Evolutionary conservation across 2,113 vertebrate species (phyloP), one percentile per base, ranked within the genome.

Genomic region (Phrynosoma platyrhinos): DNA sequence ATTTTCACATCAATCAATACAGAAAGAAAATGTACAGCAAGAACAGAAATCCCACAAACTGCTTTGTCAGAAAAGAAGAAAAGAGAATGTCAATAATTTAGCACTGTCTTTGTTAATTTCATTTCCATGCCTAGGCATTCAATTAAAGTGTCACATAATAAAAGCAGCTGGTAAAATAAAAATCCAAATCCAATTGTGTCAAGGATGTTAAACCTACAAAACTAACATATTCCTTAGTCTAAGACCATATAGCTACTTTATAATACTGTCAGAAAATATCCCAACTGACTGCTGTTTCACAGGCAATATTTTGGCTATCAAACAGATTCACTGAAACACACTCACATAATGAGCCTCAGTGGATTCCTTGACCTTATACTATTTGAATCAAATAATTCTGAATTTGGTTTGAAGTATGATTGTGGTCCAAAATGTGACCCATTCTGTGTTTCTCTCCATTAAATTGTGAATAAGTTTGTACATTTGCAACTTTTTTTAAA

Each of bases 101-200:
- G 85, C 16, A 8, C 88, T 78, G 87, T 87, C 94, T 96, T 94
- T 94, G 95, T 92, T 97, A 95, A 96, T 95, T 96, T 96, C 94
- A 96, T 95, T 96, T 87, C 94, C 89, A 94, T 93, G 92, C 92
- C 36, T n/a, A 95, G 93, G 92, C 93, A 95, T 95, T 96, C 95
- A 95, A 94, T 97, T 96, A 95, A 96, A 96, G 92, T 93, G 93
- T 93, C 95, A 90, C 82, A 86, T 93, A 94, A 91, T 94, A 94
- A 95, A 96, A 95, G 92, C 93, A 89, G 93, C 88, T 87, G 94
- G 94, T 94, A 91, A 93, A 91, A 93, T 42, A 53, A 89, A 93
- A 93, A 94, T 94, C 94, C 94, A 94, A 94, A 95, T 94, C 95
- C 94, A 94, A 92, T 93, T 94, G 94, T 91, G 93, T 96, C 94